A percentile compares a stretch with the other conserved stretches of the same genome.
Conservation (phyloP, 2,888 invertebrate species). For the Graphium colonna region DNA sequence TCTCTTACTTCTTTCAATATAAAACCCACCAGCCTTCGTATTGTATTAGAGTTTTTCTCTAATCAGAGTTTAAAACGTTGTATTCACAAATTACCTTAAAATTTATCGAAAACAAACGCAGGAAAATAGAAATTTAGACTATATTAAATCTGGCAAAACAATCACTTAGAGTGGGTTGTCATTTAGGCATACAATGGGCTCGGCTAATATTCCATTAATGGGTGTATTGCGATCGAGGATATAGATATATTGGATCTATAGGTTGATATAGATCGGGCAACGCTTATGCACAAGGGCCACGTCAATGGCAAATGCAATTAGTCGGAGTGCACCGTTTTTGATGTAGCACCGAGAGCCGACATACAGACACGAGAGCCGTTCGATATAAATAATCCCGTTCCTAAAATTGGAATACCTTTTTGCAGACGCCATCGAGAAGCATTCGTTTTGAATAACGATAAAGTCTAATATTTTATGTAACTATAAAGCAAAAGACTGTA, state of each 20-base stretch:
- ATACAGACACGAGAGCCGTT: slow-evolving; percentile 38
- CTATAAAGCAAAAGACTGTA: too few species aligned
- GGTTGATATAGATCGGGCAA: not conserved
- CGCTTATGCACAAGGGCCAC: slow-evolving; percentile 38
- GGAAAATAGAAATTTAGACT: not conserved
- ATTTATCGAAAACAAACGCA: too few species aligned
- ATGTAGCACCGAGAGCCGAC: slow-evolving; percentile 65
- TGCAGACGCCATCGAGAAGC: slow-evolving; percentile 14
- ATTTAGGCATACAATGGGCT: not conserved
- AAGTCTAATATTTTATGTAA: not conserved
- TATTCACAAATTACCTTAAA: too few species aligned
- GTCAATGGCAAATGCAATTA: slow-evolving; percentile 77
- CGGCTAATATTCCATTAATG: slow-evolving; percentile 12
- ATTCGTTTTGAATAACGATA: slow-evolving; percentile 11
- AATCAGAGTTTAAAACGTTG: too few species aligned
- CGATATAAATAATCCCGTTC: slow-evolving; percentile 57
- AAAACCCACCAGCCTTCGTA: too few species aligned
- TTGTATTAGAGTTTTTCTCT: too few species aligned
- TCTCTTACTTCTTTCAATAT: too few species aligned
- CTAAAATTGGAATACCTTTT: slow-evolving; percentile 36
- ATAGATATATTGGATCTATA: too few species aligned
- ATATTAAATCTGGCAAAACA: not conserved
- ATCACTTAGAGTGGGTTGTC: not conserved
- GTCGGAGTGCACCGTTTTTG: slow-evolving; percentile 78
- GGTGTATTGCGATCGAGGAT: slow-evolving; percentile 1